phyloP scores from a whole-genome alignment of 2,113 vertebrate species.

The Fregetta grallaria region DNA sequence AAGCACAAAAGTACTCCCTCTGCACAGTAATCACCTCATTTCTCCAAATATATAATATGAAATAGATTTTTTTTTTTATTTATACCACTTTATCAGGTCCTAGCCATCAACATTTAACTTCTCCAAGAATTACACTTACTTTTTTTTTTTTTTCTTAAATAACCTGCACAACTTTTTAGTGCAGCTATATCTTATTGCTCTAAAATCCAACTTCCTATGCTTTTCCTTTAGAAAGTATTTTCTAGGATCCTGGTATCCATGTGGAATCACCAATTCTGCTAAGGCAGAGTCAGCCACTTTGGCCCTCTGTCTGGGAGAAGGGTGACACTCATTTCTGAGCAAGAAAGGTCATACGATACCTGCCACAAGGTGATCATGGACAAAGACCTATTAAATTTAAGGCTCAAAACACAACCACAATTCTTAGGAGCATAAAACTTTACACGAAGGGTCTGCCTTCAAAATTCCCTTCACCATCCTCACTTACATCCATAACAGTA shows the following conservation, averaged over 20 bases:
- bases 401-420: background rate
- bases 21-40: background rate
- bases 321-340: background rate
- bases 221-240: background rate
- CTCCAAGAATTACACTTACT: background rate
- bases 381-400: background rate
- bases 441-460: background rate
- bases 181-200: background rate
- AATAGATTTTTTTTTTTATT: background rate
- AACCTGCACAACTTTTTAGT: background rate
- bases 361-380: background rate
- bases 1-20: background rate
- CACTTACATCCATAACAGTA: background rate
- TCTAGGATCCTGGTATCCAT: background rate
- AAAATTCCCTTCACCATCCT: background rate
- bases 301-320: background rate
- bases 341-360: background rate
- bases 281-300: background rate
- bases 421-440: background rate
- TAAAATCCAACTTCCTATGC: background rate
- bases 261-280: background rate
- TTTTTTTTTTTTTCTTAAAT: background rate
- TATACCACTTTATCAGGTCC: background rate
- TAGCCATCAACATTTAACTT: background rate
- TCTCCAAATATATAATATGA: background rate